phyloP scores from a whole-genome alignment of 92 coral and sea anemone genomes.

The Palythoa grandis region DNA sequence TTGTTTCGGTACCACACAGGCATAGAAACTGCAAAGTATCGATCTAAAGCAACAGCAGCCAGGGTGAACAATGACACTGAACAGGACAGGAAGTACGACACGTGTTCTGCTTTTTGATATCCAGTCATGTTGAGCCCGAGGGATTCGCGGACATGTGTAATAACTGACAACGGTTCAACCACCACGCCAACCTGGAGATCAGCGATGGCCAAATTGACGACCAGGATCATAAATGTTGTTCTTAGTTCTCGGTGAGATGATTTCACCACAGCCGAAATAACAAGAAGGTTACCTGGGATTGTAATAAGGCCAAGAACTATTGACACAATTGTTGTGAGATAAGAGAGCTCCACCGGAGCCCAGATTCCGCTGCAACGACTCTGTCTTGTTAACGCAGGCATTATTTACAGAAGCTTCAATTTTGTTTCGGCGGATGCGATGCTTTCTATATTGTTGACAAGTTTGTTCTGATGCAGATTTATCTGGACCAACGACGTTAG shows the following conservation, averaged over 20 bases:
- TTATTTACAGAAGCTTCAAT: neutral
- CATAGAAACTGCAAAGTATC: slow-evolving; percentile 43
- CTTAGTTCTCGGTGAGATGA: slow-evolving; percentile 44
- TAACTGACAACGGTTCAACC: slow-evolving; percentile 48
- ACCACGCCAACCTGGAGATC: slow-evolving; percentile 50
- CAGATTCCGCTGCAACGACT: slow-evolving; percentile 44
- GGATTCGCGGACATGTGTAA: slow-evolving; percentile 42
- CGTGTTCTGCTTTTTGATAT: slow-evolving; percentile 40
- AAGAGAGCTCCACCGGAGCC: slow-evolving; percentile 59
- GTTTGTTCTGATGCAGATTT: neutral
- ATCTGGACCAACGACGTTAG: neutral
- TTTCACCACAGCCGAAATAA: slow-evolving; percentile 47
- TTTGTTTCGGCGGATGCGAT: neutral
- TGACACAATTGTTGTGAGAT: slow-evolving; percentile 42
- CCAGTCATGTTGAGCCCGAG: slow-evolving; percentile 13
- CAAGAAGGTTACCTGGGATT: slow-evolving; percentile 52
- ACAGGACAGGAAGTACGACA: slow-evolving; percentile 57
- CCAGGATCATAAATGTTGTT: slow-evolving; percentile 45
- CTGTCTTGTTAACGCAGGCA: slow-evolving; percentile 37
- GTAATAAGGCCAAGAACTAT: slow-evolving; percentile 35
- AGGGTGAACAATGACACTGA: slow-evolving; percentile 50
- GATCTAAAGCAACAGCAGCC: slow-evolving; percentile 48
- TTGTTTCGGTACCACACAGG: slow-evolving; percentile 49
- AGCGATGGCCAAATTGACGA: slow-evolving; percentile 50
- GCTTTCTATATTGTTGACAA: too few species aligned